These are phyloP conservation scores for Hyppa rectilinea DNA, from an alignment of 2,888 invertebrate species.

Conservation along the genomic window DNA sequence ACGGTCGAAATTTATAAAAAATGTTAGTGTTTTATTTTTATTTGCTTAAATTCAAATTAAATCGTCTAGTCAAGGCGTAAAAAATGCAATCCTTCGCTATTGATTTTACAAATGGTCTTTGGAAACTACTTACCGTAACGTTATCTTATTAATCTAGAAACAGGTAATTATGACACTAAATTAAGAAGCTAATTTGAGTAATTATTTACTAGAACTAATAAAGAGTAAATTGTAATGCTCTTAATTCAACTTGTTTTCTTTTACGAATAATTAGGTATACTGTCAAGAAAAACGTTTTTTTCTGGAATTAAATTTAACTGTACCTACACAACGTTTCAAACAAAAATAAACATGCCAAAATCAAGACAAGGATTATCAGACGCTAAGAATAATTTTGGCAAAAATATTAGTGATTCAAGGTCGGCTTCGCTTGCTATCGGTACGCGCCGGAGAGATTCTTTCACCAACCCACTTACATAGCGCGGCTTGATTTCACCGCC, in stretches of 20 bases:
- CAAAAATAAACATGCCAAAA: not conserved
- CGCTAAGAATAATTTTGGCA: conserved; percentile 13
- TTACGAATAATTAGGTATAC: not conserved
- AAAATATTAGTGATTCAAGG: conserved; percentile 54
- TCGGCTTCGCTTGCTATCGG: conserved; percentile 72
- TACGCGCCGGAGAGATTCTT: conserved; percentile 86
- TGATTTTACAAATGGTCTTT: not conserved
- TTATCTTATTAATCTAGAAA: conserved; percentile 16
- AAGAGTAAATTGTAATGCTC: conserved; percentile 14
- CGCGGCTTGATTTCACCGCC: conserved; percentile 84
- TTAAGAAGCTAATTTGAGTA: conserved; percentile 17
- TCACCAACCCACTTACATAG: conserved; percentile 89
- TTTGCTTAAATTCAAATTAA: not conserved
- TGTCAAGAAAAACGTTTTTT: not conserved
- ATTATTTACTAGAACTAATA: conserved; percentile 3
- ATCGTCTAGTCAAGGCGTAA: not conserved
- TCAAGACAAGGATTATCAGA: not conserved
- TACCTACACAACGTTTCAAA: not conserved
- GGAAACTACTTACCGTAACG: conserved; percentile 6
- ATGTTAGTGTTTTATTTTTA: conserved; percentile 9
- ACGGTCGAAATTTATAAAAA: too few relatives aligned
- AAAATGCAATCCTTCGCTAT: not conserved
- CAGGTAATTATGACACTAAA: conserved; percentile 24
- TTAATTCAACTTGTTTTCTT: conserved; percentile 6
- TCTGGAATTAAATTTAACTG: not conserved